Conservation (phyloP, 2,888 invertebrate genomes). For the Molorchus minor region DNA sequence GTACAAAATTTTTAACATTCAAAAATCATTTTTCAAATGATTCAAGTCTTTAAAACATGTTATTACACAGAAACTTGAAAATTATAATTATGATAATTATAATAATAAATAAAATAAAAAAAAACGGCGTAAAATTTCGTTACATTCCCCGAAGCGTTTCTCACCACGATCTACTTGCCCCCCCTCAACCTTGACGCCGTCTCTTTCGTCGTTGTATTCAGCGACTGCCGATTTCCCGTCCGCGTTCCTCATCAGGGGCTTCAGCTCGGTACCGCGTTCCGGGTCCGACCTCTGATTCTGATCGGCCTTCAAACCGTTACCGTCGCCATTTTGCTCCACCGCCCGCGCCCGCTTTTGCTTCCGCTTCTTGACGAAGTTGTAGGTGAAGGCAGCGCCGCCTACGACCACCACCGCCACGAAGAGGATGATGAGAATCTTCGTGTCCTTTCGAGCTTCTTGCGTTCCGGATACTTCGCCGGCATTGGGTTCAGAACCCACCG, state of each 20-base stretch:
- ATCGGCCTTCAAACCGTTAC: slow-evolving; percentile 36
- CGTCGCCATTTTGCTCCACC: slow-evolving; percentile 46
- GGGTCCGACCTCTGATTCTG: slow-evolving; percentile 34
- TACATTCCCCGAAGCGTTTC: no score
- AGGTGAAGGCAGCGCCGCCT: slow-evolving; percentile 66
- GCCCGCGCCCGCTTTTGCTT: slow-evolving; percentile 40
- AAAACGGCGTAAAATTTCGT: no score
- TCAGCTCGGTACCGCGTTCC: slow-evolving; percentile 51
- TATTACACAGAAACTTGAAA: no score
- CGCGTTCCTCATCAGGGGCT: slow-evolving; percentile 53
- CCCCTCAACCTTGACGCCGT: slow-evolving; percentile 1
- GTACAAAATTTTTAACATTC: no score
- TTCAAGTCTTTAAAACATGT: no score
- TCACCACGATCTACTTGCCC: not conserved
- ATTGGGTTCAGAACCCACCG: slow-evolving; percentile 46
- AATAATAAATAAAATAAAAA: no score
- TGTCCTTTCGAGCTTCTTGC: slow-evolving; percentile 44
- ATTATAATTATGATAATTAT: no score
- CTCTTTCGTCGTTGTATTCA: slow-evolving; percentile 47
- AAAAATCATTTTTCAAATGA: no score
- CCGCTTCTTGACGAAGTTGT: slow-evolving; percentile 66
- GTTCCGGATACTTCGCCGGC: slow-evolving; percentile 35
- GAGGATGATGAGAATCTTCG: slow-evolving; percentile 62
- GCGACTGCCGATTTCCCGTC: slow-evolving; percentile 35
- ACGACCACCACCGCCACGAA: slow-evolving; percentile 67